Conservation (phyloP, 2,113 vertebrate species). For the Corythoichthys haematopterus region DNA sequence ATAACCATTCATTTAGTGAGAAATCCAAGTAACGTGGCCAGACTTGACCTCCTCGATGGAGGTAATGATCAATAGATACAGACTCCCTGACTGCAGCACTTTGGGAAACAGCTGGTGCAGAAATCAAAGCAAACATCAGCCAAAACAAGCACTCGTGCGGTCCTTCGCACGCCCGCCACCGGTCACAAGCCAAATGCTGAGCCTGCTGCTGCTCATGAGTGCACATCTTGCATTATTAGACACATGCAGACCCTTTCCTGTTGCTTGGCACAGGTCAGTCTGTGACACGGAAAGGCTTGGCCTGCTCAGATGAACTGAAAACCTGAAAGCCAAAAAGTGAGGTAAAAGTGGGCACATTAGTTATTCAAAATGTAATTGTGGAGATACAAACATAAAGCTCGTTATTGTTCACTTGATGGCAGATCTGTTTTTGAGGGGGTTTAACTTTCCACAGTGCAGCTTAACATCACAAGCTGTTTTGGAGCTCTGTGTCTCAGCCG, state of each 20-base stretch:
- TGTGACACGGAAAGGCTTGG: slow-evolving; percentile 16
- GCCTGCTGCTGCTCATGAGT: slow-evolving; percentile 2
- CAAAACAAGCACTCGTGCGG: not conserved
- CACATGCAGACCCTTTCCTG: slow-evolving; percentile 15
- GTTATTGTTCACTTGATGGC: slow-evolving; percentile 44
- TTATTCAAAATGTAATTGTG: slow-evolving; percentile 36
- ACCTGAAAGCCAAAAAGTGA: slow-evolving; percentile 9
- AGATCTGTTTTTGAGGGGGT: slow-evolving; percentile 3
- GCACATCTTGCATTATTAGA: slow-evolving; percentile 2
- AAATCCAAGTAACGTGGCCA: not conserved
- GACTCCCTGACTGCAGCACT: not conserved
- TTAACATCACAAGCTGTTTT: slow-evolving; percentile 18
- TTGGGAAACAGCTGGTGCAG: not conserved
- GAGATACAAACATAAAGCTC: slow-evolving; percentile 38
- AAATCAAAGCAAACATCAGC: not conserved
- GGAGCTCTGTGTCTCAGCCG: not conserved
- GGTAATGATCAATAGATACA: slow-evolving; percentile 6
- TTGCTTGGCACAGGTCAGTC: slow-evolving; percentile 9
- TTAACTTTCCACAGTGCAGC: slow-evolving; percentile 17
- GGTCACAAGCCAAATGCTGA: not conserved
- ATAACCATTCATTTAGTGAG: not conserved
- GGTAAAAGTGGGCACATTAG: slow-evolving; percentile 30
- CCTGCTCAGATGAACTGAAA: slow-evolving; percentile 7
- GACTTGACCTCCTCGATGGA: not conserved
- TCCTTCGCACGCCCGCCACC: not conserved